Conservation (phyloP, 2,888 invertebrate genomes). For the Mesochorus sp. region DNA sequence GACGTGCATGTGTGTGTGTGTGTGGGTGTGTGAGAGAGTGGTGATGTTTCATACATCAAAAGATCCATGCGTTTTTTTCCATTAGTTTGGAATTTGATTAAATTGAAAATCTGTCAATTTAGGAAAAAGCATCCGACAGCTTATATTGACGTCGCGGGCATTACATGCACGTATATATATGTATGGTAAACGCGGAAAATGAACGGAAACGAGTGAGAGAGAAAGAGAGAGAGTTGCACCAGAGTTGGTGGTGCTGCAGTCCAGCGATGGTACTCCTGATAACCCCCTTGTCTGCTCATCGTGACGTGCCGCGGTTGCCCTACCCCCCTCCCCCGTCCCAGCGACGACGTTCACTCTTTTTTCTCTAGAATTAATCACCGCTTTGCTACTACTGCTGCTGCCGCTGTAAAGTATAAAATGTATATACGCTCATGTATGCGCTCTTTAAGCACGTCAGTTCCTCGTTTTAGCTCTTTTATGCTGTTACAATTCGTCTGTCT, state of each 20-base stretch:
- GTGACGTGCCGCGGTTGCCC: constrained; percentile 45
- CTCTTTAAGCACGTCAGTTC: constrained; percentile 56
- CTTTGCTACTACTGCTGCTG: constrained; percentile 28
- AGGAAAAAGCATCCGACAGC: constrained; percentile 80
- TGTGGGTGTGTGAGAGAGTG: constrained; percentile 20
- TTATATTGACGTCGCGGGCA: constrained; percentile 77
- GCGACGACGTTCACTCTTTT: constrained; percentile 68
- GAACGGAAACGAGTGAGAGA: constrained; percentile 40
- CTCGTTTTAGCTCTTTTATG: constrained; percentile 49
- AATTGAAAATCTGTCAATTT: constrained; percentile 82
- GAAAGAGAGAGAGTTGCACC: constrained; percentile 63
- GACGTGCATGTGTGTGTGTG: constrained; percentile 30
- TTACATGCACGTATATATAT: constrained; percentile 33
- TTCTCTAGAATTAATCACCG: constrained; percentile 67
- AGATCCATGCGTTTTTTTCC: constrained; percentile 80
- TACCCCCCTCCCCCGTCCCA: constrained; percentile 6
- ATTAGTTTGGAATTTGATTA: constrained; percentile 81
- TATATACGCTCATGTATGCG: constrained; percentile 30
- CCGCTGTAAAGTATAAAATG: constrained; percentile 34
- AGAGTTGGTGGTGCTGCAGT: constrained; percentile 72
- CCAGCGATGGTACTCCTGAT: constrained; percentile 77
- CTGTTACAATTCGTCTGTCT: constrained; percentile 24
- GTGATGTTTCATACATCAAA: constrained; percentile 74
- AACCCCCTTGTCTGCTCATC: constrained; percentile 67
- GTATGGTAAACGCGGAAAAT: constrained; percentile 19